Evolutionary conservation across 1,140 invertebrate genomes (phyloP), one percentile per base, ranked within the genome.

Genomic region (Drosophila fuyamai): DNA sequence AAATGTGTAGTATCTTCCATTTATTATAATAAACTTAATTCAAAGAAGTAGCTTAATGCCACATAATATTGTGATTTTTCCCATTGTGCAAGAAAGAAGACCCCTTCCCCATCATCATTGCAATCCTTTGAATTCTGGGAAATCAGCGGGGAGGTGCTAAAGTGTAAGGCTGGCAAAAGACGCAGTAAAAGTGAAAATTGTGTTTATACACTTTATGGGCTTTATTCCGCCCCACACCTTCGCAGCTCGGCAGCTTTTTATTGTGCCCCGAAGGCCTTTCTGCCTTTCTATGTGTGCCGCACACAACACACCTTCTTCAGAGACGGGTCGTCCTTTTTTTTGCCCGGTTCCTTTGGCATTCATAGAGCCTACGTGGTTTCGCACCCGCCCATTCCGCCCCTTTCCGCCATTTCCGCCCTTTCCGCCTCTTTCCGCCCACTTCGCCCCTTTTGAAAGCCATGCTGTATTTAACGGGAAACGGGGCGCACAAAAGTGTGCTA

Each of bases 151-250:
- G 10, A 23, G 40, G 1, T 23, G 50, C 36, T 47, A 53, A 44
- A 59, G 68, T 77, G 61, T 43, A 36, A 46, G 55, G 65, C 75
- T 62, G 66, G 46, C 62, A 76, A 82, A 84, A 80, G 72, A 47
- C 67, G 57, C 48, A 53, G 56, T 58, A 81, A 44, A 74, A 86
- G 74, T 71, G 68, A 78, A 81, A 85, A 86, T 75, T 78, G 63
- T 86, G 74, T 66, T 85, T 75, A 78, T 73, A 86, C 74, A 75
- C 70, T 81, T 75, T 70, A 81, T 78, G 73, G 67, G 59, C 16
- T 44, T 48, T 63, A 55, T 38, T 12, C 13, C 13, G 0, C 0
- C 8, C 5, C n/a, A 12, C 40, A 0, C 27, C n/a, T 10, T 0
- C 12, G 4, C 27, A 5, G 32, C 41, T 46, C 23, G 18, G 32